Evolutionary conservation across 2,113 vertebrate species (phyloP), one percentile per base, ranked within the genome.

Genomic region (Pelecanoides urinatrix): DNA sequence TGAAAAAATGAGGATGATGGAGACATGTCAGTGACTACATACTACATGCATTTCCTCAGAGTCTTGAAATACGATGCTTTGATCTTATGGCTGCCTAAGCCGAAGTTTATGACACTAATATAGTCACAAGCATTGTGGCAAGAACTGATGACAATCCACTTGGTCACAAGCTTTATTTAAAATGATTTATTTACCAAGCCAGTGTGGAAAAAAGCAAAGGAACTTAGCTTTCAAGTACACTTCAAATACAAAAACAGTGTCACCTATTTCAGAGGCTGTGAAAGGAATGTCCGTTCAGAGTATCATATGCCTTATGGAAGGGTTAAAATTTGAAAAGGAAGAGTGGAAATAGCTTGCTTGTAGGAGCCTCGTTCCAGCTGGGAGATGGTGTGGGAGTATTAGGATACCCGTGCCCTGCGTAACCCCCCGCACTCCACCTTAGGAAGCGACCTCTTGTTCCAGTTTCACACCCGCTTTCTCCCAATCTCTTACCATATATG

Each of bases 331-430:
- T 9, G 14, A 63, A 52, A 36, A 40, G n/a, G 11, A 65, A 79
- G 16, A 62, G 38, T 8, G 18, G 68, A 66, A 81, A 32, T 1
- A 49, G 32, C 3, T 38, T 50, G 17, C 13, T 44, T 25, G n/a
- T 15, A 62, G 47, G 25, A 32, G 3, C 20, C n/a, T 36, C 36
- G 3, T 42, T 77, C 20, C n/a, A 62, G 42, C n/a, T 52, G 45
- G 68, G 49, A 26, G 20, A 27, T 4, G 11, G 21, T 3, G 7
- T 22, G 11, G 11, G 16, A 36, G 23, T 5, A 1, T 58, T 12
- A 49, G 66, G 13, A 74, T 36, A 20, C 3, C 13, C 0, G 0
- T 5, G 7, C 5, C 8, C 13, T 3, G 6, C 2, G 4, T 10
- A 36, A 2, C 2, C 2, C 8, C 11, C 2, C 0, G 9, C 50